phyloP scores from a whole-genome alignment of 2,888 invertebrate species.

The Drosophila phalerata region DNA sequence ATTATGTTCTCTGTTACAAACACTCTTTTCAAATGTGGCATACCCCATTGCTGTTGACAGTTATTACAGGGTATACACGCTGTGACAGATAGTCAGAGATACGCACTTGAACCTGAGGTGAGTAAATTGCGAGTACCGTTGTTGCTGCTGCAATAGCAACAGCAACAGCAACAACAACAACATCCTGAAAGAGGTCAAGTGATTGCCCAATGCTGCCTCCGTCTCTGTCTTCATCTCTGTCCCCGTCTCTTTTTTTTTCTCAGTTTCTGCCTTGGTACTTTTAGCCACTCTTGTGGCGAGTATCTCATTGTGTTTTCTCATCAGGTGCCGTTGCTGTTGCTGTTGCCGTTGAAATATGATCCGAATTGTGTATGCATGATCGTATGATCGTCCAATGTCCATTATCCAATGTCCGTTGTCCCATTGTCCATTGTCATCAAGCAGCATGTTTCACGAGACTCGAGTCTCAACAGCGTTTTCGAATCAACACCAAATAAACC shows the following conservation, averaged over 20 bases:
- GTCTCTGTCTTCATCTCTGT: constrained; percentile 21
- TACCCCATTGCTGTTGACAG: neutral
- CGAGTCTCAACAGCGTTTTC: constrained; percentile 20
- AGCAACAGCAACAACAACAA: constrained; percentile 48
- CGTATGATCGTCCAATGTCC: constrained; percentile 56
- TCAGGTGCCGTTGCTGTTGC: constrained; percentile 77
- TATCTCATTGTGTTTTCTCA: constrained; percentile 83
- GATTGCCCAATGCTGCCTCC: constrained; percentile 69
- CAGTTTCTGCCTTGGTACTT: constrained; percentile 20
- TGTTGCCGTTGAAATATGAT: constrained; percentile 80
- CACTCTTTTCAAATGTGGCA: neutral
- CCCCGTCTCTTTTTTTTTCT: constrained; percentile 32
- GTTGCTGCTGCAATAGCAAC: constrained; percentile 35
- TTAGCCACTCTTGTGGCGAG: constrained; percentile 28
- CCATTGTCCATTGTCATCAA: constrained; percentile 31
- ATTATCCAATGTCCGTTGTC: constrained; percentile 38
- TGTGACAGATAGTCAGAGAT: constrained; percentile 25
- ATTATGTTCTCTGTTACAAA: neutral
- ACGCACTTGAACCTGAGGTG: constrained; percentile 72
- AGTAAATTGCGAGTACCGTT: constrained; percentile 48
- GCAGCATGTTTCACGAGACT: constrained; percentile 25
- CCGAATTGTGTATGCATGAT: constrained; percentile 83
- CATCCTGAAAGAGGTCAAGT: constrained; percentile 84
- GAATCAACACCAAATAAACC: constrained; percentile 12
- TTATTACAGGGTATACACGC: constrained; percentile 37